A percentile compares a stretch with the other conserved stretches of the same genome.
phyloP scores from a whole-genome alignment of 2,888 invertebrate genomes.

The Coleophora flavipennella region DNA sequence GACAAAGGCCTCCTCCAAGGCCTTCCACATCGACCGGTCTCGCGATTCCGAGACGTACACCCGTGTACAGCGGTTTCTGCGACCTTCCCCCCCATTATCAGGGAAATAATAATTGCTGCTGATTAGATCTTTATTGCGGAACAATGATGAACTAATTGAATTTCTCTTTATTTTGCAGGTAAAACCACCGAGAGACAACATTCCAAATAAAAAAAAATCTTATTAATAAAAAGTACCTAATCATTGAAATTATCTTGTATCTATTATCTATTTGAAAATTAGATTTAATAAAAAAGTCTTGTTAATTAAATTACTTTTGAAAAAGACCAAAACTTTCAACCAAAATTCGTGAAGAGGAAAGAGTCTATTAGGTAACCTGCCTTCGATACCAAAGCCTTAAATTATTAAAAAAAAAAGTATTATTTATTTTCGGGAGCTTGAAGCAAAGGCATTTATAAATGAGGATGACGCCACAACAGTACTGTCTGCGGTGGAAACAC shows the following conservation, averaged over 20 bases:
- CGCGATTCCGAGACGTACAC: no score
- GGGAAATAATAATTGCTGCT: no score
- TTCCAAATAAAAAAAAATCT: slow-evolving; percentile 11
- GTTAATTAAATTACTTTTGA: slow-evolving; percentile 14
- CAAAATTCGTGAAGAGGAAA: slow-evolving; percentile 28
- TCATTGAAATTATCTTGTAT: no score
- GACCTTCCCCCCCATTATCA: no score
- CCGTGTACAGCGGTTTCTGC: no score
- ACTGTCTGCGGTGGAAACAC: slow-evolving; percentile 93
- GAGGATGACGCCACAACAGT: slow-evolving; percentile 87
- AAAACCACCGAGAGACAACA: slow-evolving; percentile 20
- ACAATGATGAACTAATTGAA: no score
- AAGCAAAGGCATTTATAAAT: slow-evolving; percentile 18
- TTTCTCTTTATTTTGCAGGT: slow-evolving; percentile 19
- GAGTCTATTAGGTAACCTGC: slow-evolving; percentile 24
- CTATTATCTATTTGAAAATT: slow-evolving; percentile 6
- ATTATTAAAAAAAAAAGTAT: not conserved
- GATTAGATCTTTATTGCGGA: no score
- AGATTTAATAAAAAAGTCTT: slow-evolving; percentile 8
- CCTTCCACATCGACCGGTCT: no score
- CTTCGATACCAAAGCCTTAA: slow-evolving; percentile 41
- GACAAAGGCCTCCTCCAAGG: no score
- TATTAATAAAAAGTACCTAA: not conserved
- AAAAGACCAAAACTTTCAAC: slow-evolving; percentile 43
- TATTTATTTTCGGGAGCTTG: no score